A percentile compares a stretch with the other conserved stretches of the same genome.
Conservation (phyloP, 2,888 invertebrate genomes). For the Tetrapedia diversipes region DNA sequence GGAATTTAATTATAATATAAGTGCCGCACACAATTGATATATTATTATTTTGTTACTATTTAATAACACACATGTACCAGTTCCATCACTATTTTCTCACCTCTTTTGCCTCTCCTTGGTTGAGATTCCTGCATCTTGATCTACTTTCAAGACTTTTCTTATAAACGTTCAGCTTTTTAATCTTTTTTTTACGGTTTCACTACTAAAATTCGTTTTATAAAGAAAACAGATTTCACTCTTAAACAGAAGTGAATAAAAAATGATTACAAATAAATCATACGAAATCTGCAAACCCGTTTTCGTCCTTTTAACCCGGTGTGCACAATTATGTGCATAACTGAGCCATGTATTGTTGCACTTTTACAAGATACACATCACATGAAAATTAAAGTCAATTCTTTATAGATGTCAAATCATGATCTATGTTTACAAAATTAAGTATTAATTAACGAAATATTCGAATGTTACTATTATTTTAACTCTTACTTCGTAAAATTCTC, state of each 20-base stretch:
- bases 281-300: conserved; percentile 22
- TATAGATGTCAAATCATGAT: not conserved
- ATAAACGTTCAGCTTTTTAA: conserved; percentile 83
- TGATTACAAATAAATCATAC: conserved; percentile 40
- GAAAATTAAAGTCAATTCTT: not conserved
- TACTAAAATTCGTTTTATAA: conserved; percentile 14
- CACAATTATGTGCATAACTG: conserved; percentile 37
- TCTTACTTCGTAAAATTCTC: not conserved
- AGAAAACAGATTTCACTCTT: conserved; percentile 1
- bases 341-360: conserved; percentile 17
- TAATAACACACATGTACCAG: not conserved
- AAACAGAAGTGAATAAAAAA: conserved; percentile 14
- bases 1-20: conserved; percentile 1
- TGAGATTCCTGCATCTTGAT: conserved; percentile 77
- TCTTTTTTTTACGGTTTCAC: conserved; percentile 1
- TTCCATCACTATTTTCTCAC: conserved; percentile 65
- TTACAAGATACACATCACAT: conserved; percentile 5
- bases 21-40: not conserved
- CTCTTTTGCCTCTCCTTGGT: conserved; percentile 89
- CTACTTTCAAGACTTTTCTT: conserved; percentile 82
- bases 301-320: conserved; percentile 46
- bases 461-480: not conserved
- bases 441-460: not conserved
- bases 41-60: conserved; percentile 5
- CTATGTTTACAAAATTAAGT: not conserved